A percentile compares a stretch with the other conserved stretches of the same genome.
Evolutionary conservation across 1,140 invertebrate genomes (phyloP).

Genomic region (Drosophila nasuta): DNA sequence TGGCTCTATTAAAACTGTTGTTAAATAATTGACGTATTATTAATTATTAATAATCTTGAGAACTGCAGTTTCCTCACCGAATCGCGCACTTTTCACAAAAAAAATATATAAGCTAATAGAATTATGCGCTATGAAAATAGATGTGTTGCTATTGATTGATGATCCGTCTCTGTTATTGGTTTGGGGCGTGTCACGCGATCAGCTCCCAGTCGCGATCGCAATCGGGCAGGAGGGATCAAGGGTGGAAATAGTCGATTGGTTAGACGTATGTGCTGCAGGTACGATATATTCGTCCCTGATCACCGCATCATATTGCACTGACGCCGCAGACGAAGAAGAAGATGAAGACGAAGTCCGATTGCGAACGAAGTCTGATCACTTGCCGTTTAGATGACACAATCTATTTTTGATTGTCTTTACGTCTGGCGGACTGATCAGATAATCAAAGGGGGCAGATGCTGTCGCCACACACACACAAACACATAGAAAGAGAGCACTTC

Average conservation of each 20-base stretch:
- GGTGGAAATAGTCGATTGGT: neutral
- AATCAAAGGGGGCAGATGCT: slow-evolving; percentile 22
- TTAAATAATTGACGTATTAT: no score
- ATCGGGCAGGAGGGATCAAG: neutral
- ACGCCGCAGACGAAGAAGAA: slow-evolving; percentile 2
- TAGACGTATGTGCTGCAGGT: neutral
- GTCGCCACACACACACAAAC: slow-evolving; percentile 1
- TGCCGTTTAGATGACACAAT: slow-evolving; percentile 64
- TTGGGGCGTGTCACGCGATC: neutral
- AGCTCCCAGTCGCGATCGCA: neutral
- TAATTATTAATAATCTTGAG: no score
- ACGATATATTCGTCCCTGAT: no score
- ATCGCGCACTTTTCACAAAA: no score
- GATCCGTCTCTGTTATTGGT: neutral
- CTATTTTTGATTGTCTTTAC: slow-evolving; percentile 64
- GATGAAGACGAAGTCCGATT: neutral
- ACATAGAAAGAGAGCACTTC: slow-evolving; percentile 46
- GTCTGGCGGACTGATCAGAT: neutral
- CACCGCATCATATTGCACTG: neutral
- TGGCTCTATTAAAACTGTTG: no score
- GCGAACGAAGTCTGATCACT: slow-evolving; percentile 36
- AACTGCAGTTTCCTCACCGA: no score
- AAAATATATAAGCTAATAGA: no score
- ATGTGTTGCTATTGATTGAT: neutral
- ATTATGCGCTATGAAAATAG: no score